Conservation (phyloP, 2,797 vertebrate species). For the Sebastes minor region DNA sequence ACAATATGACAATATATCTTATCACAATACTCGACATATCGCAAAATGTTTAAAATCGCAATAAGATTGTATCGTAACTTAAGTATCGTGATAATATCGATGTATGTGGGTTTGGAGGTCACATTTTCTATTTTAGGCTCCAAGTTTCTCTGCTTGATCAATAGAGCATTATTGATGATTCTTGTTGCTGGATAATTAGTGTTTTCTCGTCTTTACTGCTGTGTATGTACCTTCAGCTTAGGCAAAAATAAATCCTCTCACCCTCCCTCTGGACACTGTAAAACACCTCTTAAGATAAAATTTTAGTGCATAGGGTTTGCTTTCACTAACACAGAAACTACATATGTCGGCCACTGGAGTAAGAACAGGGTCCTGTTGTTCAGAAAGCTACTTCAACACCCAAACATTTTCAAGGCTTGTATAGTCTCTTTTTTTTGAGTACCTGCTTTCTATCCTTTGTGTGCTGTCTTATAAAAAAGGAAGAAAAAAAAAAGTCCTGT, state of each 20-base stretch:
- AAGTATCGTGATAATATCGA: too few species aligned
- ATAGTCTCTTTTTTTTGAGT: constrained; percentile 34
- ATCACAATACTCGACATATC: too few species aligned
- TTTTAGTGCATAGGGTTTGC: constrained; percentile 30
- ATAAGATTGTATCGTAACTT: too few species aligned
- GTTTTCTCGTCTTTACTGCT: constrained; percentile 11
- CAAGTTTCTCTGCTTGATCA: neutral
- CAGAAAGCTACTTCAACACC: constrained; percentile 26
- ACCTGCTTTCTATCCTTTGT: constrained; percentile 10
- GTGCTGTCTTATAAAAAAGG: constrained; percentile 9
- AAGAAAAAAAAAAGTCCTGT: constrained; percentile 10
- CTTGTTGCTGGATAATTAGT: constrained; percentile 1
- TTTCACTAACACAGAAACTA: constrained; percentile 55
- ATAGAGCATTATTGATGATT: neutral
- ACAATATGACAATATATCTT: too few species aligned
- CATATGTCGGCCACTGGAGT: constrained; percentile 23
- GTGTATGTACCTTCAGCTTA: constrained; percentile 18
- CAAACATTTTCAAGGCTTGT: constrained; percentile 24
- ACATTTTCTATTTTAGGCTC: neutral
- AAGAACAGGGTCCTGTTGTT: constrained; percentile 60
- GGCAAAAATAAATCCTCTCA: constrained; percentile 40
- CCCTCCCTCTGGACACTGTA: constrained; percentile 35
- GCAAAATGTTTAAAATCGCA: too few species aligned
- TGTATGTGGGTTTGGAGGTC: neutral
- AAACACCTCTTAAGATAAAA: constrained; percentile 63